Evolutionary conservation across 2,113 vertebrate species (phyloP).

Genomic region (Progne subis): DNA sequence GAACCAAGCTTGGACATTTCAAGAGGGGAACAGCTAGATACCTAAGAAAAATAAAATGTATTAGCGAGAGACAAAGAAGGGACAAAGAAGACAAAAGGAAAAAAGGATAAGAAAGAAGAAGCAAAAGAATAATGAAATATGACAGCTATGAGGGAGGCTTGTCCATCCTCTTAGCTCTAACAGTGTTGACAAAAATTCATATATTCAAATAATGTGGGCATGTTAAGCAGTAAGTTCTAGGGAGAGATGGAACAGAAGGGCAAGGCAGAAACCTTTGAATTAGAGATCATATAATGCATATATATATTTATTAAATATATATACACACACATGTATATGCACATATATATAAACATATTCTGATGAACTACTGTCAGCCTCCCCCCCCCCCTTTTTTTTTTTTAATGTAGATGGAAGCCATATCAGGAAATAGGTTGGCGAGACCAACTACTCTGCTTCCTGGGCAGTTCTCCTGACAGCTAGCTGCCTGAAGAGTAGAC

Average conservation of each 20-base stretch:
- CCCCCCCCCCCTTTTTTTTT: too few relatives aligned
- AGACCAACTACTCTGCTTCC: background rate
- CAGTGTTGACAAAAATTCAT: background rate
- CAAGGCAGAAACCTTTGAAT: background rate
- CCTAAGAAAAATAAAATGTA: background rate
- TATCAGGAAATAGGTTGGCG: background rate
- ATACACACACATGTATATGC: rapidly evolving
- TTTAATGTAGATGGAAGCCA: background rate
- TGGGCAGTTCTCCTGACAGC: conserved; percentile 5
- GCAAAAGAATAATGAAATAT: background rate
- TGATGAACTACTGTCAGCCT: background rate
- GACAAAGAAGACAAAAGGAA: background rate
- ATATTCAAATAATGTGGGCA: background rate
- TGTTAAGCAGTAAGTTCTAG: background rate
- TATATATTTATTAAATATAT: too few relatives aligned
- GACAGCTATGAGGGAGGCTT: background rate
- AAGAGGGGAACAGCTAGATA: background rate
- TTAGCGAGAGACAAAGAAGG: background rate
- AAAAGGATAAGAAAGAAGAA: background rate
- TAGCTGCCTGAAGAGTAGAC: background rate
- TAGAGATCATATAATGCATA: rapidly evolving
- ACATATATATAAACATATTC: background rate
- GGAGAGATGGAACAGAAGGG: background rate
- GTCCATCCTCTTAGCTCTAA: background rate
- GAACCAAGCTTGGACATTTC: background rate